A percentile compares a stretch with the other conserved stretches of the same genome.
Conservation (phyloP, 2,113 vertebrate species). For the Chionis minor region DNA sequence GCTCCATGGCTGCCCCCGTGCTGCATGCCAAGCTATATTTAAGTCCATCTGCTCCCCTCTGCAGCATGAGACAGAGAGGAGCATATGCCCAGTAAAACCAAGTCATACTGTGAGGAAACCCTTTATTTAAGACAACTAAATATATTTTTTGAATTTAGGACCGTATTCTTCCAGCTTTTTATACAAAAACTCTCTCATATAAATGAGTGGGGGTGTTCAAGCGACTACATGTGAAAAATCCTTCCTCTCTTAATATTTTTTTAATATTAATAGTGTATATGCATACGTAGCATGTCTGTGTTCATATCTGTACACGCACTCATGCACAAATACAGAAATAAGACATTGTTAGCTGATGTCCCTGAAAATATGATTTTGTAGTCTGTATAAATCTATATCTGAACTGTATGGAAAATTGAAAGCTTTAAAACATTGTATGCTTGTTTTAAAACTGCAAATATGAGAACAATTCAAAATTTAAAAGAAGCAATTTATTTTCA, state of each 20-base stretch:
- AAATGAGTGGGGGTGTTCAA: not conserved
- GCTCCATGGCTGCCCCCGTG: slow-evolving; percentile 9
- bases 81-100: slow-evolving; percentile 7
- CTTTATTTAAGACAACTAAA: not conserved
- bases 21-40: slow-evolving; percentile 52
- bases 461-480: not conserved
- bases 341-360: not conserved
- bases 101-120: not conserved
- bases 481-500: not conserved
- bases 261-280: not conserved
- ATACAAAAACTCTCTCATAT: not conserved
- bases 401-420: not conserved
- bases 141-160: not conserved
- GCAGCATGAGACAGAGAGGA: slow-evolving; percentile 6
- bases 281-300: not conserved
- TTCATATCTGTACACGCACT: not conserved
- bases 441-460: not conserved
- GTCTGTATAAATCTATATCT: not conserved
- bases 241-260: not conserved
- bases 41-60: slow-evolving; percentile 50
- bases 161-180: not conserved
- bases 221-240: not conserved
- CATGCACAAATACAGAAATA: not conserved
- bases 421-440: not conserved
- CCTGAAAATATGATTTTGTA: not conserved